Evolutionary conservation across 2,113 vertebrate species (phyloP).

Genomic region (Petrocephalus microphthalmus): DNA sequence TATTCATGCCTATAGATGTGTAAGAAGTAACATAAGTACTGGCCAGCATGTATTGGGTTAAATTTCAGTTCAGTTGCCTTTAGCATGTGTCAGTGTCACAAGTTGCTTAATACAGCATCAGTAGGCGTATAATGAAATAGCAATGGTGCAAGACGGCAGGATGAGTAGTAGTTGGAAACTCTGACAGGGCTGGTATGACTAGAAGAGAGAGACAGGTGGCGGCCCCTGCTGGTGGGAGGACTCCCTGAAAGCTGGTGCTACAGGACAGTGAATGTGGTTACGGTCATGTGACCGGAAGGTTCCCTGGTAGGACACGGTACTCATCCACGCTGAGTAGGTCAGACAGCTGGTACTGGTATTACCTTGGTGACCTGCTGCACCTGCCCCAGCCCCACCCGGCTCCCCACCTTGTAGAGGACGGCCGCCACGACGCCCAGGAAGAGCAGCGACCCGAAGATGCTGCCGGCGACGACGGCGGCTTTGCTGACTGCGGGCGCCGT

Average conservation of each 20-base stretch:
- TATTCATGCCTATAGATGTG: background rate
- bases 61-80: background rate
- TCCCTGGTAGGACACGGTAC: background rate
- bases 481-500: background rate
- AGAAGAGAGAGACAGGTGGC: background rate
- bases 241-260: background rate
- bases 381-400: background rate
- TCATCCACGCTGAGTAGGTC: background rate
- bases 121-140: background rate
- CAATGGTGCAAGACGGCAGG: background rate
- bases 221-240: background rate
- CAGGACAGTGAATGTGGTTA: background rate
- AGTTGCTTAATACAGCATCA: too few relatives aligned
- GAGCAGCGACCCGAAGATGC: background rate
- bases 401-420: slow-evolving; percentile 26
- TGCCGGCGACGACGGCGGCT: background rate
- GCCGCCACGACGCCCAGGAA: background rate
- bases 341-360: background rate
- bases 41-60: too few relatives aligned
- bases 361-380: background rate
- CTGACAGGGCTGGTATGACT: background rate
- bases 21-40: background rate
- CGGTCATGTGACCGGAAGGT: background rate
- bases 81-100: background rate
- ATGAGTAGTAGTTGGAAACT: background rate